Percentiles rank a stretch among this genome's conserved stretches.
Conservation (phyloP, 2,113 vertebrate genomes). For the Antigone vipio region DNA sequence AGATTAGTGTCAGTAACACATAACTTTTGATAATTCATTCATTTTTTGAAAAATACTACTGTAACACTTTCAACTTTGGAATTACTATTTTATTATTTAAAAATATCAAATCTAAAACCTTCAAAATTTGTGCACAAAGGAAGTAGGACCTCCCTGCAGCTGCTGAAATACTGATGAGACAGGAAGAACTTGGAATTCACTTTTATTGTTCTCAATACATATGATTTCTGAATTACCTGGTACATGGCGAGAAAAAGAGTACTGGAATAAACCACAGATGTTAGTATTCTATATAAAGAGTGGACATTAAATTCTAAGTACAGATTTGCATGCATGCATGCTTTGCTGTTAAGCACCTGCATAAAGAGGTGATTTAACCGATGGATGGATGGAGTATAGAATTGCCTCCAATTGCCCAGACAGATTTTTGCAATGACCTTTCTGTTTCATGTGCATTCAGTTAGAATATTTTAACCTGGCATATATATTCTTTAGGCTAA, state of each 20-base stretch:
- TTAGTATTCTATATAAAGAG: not conserved
- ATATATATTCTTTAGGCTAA: not conserved
- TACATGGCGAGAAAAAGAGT: not conserved
- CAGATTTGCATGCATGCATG: fast-evolving
- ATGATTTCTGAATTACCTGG: not conserved
- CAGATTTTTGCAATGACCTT: not conserved
- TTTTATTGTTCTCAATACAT: not conserved
- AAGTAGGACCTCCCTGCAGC: not conserved
- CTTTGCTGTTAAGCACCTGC: not conserved
- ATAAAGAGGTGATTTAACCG: not conserved
- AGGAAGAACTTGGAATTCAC: not conserved
- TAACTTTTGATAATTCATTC: not conserved
- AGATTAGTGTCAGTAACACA: not conserved
- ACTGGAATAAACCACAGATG: not conserved
- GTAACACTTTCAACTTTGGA: not conserved
- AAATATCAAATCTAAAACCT: not conserved
- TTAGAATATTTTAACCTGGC: not conserved
- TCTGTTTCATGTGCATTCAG: not conserved
- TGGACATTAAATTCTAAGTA: not conserved
- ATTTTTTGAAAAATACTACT: not conserved
- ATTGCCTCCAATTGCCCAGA: not conserved
- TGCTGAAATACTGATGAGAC: not conserved
- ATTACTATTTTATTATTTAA: not conserved
- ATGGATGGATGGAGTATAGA: not conserved
- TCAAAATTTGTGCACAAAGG: not conserved